Evolutionary conservation across 1,140 invertebrate genomes (phyloP).

Genomic region (Drosophila novamexicana): DNA sequence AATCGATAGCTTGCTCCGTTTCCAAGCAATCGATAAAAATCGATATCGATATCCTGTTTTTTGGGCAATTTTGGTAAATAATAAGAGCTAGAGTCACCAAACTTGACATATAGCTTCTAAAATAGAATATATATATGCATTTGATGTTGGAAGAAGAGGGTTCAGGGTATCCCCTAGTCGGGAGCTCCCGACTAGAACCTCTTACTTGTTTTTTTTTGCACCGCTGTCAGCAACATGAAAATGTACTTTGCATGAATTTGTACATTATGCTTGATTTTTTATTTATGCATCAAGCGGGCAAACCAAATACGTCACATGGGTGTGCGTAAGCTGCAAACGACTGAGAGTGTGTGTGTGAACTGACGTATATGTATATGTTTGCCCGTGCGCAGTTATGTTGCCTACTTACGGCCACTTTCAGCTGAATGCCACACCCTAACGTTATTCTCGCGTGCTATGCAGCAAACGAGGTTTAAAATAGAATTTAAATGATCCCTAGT

Average conservation of each 20-base stretch:
- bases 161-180: too few relatives aligned
- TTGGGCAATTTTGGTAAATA: too few relatives aligned
- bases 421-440: constrained; percentile 20
- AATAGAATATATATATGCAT: too few relatives aligned
- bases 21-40: too few relatives aligned
- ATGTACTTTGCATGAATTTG: constrained; percentile 77
- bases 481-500: constrained; percentile 11
- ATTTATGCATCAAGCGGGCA: constrained; percentile 73
- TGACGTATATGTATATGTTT: background rate
- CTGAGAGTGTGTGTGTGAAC: constrained; percentile 4
- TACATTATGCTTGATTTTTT: constrained; percentile 75
- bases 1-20: too few relatives aligned
- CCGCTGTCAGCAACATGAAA: constrained; percentile 66
- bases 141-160: too few relatives aligned
- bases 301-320: constrained; percentile 75
- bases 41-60: too few relatives aligned
- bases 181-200: too few relatives aligned
- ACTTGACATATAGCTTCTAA: too few relatives aligned
- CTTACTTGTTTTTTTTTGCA: constrained; percentile 42
- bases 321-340: constrained; percentile 61
- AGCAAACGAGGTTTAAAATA: background rate
- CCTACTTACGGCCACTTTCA: constrained; percentile 41
- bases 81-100: too few relatives aligned
- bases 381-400: constrained; percentile 27
- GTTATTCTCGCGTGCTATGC: background rate